Percentiles rank a stretch among this genome's conserved stretches.
These are phyloP conservation scores for Erpornis zantholeuca DNA, from an alignment of 2,113 vertebrate species.

Conservation along the genomic window DNA sequence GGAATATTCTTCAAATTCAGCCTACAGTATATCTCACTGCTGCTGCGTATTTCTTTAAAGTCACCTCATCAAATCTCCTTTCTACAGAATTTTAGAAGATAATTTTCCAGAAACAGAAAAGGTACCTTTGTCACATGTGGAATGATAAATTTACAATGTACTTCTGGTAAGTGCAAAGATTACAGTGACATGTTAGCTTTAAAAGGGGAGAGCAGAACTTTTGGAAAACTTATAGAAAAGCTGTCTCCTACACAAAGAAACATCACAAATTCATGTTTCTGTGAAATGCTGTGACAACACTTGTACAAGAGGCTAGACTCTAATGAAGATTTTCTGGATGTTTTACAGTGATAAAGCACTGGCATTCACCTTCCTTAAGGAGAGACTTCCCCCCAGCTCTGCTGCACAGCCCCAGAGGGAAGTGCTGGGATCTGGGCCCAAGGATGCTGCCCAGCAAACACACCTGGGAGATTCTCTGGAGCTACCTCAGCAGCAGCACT, in stretches of 20 bases:
- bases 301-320: not conserved
- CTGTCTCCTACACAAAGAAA: not conserved
- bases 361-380: not conserved
- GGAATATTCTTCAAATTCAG: not conserved
- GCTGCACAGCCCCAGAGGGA: not conserved
- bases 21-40: not conserved
- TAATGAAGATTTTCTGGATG: not conserved
- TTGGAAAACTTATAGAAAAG: not conserved
- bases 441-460: not conserved
- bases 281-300: not conserved
- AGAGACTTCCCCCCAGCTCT: not conserved
- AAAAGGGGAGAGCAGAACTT: not conserved
- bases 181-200: not conserved
- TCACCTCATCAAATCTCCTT: not conserved
- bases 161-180: not conserved
- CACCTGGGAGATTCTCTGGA: not conserved
- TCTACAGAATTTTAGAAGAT: not conserved
- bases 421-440: not conserved
- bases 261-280: not conserved
- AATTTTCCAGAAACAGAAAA: not conserved
- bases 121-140: not conserved
- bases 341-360: rapidly evolving
- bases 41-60: not conserved
- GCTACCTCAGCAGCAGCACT: not conserved
- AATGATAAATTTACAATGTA: not conserved